phyloP scores from a whole-genome alignment of 2,888 invertebrate species.

The Nomada goodeniana region DNA sequence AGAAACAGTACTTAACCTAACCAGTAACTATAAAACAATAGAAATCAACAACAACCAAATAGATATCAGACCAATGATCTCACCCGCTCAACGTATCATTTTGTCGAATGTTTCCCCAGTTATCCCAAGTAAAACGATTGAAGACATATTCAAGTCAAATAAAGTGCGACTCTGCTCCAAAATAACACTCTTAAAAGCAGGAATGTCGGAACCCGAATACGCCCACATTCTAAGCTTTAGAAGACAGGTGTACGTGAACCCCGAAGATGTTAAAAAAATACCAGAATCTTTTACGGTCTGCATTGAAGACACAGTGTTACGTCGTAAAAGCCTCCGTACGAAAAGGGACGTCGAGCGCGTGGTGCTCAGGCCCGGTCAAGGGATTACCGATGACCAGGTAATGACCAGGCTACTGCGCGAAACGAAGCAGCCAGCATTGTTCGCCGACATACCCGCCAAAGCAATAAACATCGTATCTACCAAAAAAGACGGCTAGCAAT shows the following conservation, averaged over 20 bases:
- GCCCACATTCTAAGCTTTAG: not conserved
- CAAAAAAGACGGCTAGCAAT: too few relatives aligned
- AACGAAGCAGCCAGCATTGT: too few relatives aligned
- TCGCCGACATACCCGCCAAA: too few relatives aligned
- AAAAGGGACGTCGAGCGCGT: too few relatives aligned
- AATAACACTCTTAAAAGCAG: not conserved
- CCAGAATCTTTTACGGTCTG: not conserved
- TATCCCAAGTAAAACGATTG: not conserved
- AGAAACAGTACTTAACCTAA: not conserved
- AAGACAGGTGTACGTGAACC: not conserved
- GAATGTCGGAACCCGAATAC: not conserved
- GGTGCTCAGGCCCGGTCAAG: too few relatives aligned
- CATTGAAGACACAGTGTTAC: too few relatives aligned
- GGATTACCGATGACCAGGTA: too few relatives aligned
- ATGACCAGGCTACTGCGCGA: too few relatives aligned
- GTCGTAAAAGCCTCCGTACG: too few relatives aligned
- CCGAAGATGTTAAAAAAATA: not conserved
- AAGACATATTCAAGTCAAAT: not conserved
- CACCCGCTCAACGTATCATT: not conserved
- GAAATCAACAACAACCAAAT: not conserved
- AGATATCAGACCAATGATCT: not conserved
- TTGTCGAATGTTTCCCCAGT: constrained; percentile 1
- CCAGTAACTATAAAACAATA: not conserved
- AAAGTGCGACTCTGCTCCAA: not conserved
- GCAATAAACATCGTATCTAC: too few relatives aligned